Percentiles rank a stretch among this genome's conserved stretches.
phyloP scores from a whole-genome alignment of 2,113 vertebrate species.

The Dicentrarchus labrax region DNA sequence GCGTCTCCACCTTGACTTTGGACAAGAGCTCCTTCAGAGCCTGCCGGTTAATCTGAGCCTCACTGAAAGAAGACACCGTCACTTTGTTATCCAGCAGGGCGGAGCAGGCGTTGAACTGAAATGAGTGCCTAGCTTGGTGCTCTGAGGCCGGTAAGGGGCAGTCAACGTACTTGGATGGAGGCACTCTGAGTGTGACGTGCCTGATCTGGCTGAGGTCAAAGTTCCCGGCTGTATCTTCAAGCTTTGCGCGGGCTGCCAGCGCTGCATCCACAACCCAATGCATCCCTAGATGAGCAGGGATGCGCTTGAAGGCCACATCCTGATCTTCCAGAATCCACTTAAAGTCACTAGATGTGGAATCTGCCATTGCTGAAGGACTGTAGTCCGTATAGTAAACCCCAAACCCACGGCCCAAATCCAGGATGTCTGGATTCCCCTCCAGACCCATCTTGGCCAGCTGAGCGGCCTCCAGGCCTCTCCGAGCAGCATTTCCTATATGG shows the following conservation, averaged over 20 bases:
- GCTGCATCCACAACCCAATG: slow-evolving; percentile 94
- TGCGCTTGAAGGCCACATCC: slow-evolving; percentile 91
- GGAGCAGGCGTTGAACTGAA: slow-evolving; percentile 92
- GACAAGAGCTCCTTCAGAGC: slow-evolving; percentile 84
- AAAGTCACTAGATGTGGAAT: slow-evolving; percentile 73
- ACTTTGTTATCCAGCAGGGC: slow-evolving; percentile 87
- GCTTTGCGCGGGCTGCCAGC: slow-evolving; percentile 79
- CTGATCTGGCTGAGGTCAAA: slow-evolving; percentile 80
- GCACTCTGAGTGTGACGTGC: slow-evolving; percentile 86
- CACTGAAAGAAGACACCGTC: slow-evolving; percentile 83
- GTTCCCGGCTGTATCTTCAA: slow-evolving; percentile 58
- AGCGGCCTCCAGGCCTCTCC: slow-evolving; percentile 89
- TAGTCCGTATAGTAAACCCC: slow-evolving; percentile 93
- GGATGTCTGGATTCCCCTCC: slow-evolving; percentile 88
- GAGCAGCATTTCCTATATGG: slow-evolving; percentile 91
- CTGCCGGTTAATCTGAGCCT: slow-evolving; percentile 73
- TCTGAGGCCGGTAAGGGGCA: slow-evolving; percentile 88
- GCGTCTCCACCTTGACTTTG: slow-evolving; percentile 87
- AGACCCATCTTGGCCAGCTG: slow-evolving; percentile 89
- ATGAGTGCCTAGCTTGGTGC: slow-evolving; percentile 94
- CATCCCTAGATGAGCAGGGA: slow-evolving; percentile 93
- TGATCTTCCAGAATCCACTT: slow-evolving; percentile 91
- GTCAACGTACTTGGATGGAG: slow-evolving; percentile 89
- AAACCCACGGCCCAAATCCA: slow-evolving; percentile 89
- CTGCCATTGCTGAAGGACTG: slow-evolving; percentile 79